phyloP scores from a whole-genome alignment of 2,888 invertebrate species.

The Chaitophorus viminalis region DNA sequence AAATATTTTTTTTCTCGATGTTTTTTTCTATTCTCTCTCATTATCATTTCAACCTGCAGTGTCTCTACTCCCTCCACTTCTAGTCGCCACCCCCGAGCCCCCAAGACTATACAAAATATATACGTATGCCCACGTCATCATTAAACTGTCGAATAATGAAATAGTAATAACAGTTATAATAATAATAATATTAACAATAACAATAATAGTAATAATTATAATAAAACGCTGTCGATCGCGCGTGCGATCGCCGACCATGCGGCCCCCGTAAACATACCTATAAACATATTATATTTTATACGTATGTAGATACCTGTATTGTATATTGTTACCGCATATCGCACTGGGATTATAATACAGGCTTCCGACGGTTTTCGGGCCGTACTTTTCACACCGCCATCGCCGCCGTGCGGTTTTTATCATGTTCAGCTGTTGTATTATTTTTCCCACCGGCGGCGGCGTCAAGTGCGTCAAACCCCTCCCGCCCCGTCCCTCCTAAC shows the following conservation, averaged over 20 bases:
- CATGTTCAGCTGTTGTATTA: neutral
- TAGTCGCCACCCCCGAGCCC: no score
- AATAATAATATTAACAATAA: neutral
- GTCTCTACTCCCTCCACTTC: neutral
- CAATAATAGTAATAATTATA: neutral
- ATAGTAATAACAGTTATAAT: neutral
- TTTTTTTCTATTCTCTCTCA: neutral
- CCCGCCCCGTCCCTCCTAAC: neutral
- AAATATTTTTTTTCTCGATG: neutral
- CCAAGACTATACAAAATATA: neutral
- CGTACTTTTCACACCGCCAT: neutral
- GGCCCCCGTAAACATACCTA: neutral
- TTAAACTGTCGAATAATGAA: slow-evolving; percentile 44
- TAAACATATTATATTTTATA: neutral
- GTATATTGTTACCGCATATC: no score
- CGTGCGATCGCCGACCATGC: neutral
- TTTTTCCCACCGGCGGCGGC: neutral
- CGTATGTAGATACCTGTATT: neutral
- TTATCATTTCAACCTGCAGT: slow-evolving; percentile 22
- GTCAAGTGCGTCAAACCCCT: neutral
- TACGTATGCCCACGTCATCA: slow-evolving; percentile 19
- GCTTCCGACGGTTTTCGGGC: no score
- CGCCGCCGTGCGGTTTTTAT: neutral
- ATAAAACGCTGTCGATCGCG: neutral
- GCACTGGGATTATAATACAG: no score